Evolutionary conservation across 1,140 invertebrate genomes (phyloP).

Genomic region (Gonioctena quinquepunctata): DNA sequence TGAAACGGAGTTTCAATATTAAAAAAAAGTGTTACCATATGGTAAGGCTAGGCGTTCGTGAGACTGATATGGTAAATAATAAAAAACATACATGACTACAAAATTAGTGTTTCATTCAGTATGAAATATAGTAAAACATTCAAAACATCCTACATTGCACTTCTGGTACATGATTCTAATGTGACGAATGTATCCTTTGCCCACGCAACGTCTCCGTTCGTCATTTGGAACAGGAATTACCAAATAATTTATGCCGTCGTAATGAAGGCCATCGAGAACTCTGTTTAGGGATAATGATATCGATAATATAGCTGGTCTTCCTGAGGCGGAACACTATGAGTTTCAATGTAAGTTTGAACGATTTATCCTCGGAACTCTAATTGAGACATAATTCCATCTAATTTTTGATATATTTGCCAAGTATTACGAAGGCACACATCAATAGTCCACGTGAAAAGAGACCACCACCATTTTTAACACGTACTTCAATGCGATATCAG

Average conservation of each 20-base stretch:
- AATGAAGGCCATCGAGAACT: constrained; percentile 2
- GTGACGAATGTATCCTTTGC: not conserved
- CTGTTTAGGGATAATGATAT: constrained; percentile 14
- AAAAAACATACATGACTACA: not conserved
- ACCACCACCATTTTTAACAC: not conserved
- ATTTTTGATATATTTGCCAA: constrained; percentile 12
- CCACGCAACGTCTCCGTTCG: not conserved
- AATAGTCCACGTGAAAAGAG: not conserved
- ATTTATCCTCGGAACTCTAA: constrained; percentile 7
- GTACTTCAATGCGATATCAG: constrained; percentile 3
- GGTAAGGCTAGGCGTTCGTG: not conserved
- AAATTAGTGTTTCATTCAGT: not conserved
- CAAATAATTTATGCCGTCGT: constrained; percentile 1
- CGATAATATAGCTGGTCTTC: not conserved
- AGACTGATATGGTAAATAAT: not conserved
- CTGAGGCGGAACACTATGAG: not conserved
- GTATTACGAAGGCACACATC: constrained; percentile 4
- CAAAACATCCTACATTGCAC: not conserved
- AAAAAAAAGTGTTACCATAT: not conserved
- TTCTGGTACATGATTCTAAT: not conserved
- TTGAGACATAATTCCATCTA: constrained; percentile 1
- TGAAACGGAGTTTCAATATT: not conserved
- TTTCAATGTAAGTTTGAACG: not conserved
- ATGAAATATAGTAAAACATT: not conserved
- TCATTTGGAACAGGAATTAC: not conserved